Percentiles rank a stretch among this genome's conserved stretches.
Evolutionary conservation across 2,113 vertebrate species (phyloP).

Genomic region (Dipodomys merriami): DNA sequence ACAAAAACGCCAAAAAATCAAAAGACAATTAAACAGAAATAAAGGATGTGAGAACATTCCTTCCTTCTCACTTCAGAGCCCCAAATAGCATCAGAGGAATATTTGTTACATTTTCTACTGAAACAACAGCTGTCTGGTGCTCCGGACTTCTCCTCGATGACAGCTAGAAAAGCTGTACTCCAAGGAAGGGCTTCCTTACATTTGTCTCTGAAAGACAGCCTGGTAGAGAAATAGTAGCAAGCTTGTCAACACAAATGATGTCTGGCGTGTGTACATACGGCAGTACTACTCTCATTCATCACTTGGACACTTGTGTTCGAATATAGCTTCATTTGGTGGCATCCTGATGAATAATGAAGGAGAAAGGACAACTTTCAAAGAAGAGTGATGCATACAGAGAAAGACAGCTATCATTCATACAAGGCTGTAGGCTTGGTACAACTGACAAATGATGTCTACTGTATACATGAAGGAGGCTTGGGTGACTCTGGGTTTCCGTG

Average conservation of each 20-base stretch:
- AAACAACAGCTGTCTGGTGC: neutral
- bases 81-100: neutral
- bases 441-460: neutral
- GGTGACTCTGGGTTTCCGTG: neutral
- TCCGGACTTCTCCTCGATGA: neutral
- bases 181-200: neutral
- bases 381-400: neutral
- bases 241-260: neutral
- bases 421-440: too few species aligned
- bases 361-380: neutral
- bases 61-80: neutral
- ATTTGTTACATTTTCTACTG: neutral
- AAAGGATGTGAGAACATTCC: neutral
- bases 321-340: conserved; percentile 34
- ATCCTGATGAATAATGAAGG: neutral
- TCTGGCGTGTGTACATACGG: neutral
- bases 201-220: neutral
- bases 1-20: conserved; percentile 17
- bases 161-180: neutral
- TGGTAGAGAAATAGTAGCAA: neutral
- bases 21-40: too few species aligned
- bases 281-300: neutral
- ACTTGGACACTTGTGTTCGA: conserved; percentile 32
- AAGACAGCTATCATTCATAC: neutral
- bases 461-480: neutral